Conservation (phyloP, 2,113 vertebrate genomes). For the Opisthocomus hoazin region DNA sequence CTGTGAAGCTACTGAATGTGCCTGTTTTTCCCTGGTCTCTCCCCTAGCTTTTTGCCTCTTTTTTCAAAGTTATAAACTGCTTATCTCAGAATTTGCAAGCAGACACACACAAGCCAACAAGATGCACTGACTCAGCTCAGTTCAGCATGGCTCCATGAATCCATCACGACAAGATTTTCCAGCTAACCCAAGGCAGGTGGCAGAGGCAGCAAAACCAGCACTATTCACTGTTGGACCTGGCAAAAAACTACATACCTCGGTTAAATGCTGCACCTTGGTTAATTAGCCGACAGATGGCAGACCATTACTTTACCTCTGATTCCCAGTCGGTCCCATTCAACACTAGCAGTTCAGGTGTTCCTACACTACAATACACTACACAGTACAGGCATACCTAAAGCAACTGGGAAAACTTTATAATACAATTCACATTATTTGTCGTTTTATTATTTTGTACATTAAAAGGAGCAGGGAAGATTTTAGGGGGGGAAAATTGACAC, state of each 20-base stretch:
- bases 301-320: background rate
- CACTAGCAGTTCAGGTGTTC: background rate
- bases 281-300: background rate
- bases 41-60: background rate
- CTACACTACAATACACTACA: rapidly evolving
- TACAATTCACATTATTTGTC: rapidly evolving
- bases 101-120: background rate
- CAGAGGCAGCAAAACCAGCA: background rate
- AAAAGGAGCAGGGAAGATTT: background rate
- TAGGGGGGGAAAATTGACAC: rapidly evolving
- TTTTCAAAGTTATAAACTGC: background rate
- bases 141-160: background rate
- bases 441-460: background rate
- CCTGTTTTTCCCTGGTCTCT: background rate
- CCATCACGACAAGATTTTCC: background rate
- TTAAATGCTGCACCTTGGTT: background rate
- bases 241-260: background rate
- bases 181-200: background rate
- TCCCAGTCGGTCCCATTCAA: background rate
- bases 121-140: background rate
- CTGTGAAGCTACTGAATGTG: background rate
- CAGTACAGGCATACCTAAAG: background rate
- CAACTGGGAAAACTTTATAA: background rate
- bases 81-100: background rate
- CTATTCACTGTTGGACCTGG: background rate